phyloP scores from a whole-genome alignment of 2,888 invertebrate species.

The Hylaea fasciaria region DNA sequence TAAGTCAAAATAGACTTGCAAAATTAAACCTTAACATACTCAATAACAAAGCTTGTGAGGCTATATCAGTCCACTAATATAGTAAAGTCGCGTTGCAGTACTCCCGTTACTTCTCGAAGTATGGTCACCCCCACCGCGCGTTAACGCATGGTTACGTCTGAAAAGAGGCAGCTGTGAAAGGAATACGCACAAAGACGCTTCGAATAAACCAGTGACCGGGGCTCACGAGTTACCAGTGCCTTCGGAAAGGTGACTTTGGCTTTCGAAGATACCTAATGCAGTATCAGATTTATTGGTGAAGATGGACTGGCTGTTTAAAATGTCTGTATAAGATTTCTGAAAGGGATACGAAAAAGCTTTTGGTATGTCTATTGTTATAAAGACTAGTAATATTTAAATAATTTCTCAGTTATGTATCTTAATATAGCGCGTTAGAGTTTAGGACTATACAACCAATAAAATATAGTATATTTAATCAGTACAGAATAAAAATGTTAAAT shows the following conservation, averaged over 20 bases:
- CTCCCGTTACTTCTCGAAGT: not conserved
- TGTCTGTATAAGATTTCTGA: not conserved
- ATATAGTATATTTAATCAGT: no score
- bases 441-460: no score
- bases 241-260: constrained; percentile 17
- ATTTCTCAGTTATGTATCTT: no score
- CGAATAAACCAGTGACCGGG: constrained; percentile 60
- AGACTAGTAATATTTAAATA: no score
- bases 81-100: not conserved
- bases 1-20: no score
- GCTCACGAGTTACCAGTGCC: constrained; percentile 25
- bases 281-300: constrained; percentile 7
- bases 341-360: not conserved
- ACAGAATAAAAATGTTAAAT: no score
- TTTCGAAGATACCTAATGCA: not conserved
- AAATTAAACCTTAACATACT: not conserved
- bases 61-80: no score
- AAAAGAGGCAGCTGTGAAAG: constrained; percentile 59
- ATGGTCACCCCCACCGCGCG: constrained; percentile 37
- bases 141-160: constrained; percentile 65
- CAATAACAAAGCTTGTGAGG: no score
- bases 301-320: not conserved
- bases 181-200: constrained; percentile 56
- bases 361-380: no score
- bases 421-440: no score